Base-by-base conservation (phyloP, 2,797 vertebrate genomes). In the Spheniscus humboldti region DNA sequence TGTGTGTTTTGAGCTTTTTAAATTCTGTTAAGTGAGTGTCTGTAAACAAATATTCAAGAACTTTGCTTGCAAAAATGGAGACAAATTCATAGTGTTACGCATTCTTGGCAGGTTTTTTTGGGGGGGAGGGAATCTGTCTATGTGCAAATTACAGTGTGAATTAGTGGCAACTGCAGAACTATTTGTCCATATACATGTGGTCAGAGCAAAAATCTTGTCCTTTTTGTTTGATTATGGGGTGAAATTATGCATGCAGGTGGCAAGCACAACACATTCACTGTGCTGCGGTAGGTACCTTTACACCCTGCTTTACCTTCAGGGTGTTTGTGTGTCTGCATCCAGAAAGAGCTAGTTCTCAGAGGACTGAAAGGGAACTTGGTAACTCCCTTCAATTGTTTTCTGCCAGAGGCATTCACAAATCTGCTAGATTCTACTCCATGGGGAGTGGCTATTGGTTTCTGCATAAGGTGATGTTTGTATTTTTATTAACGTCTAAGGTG, bases 381-480 rank as follows among this genome's bases (percentile, higher is more conserved):
- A 83, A 13, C 48, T 88, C n/a, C 45, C 18, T 72, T 86, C 53
- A 71, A 1, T 63, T 79, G 39, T 91, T 88, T 89, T 93, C 78
- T 93, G 91, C 88, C 60, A 57, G 72, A 83, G 78, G 75, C 84
- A 92, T 89, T 93, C 83, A 90, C 78, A 93, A 41, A 47, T 80
- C 68, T 87, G 2, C 0, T 2, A 31, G 35, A 35, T 75, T 83
- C 39, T 81, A 66, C 53, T 95, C 57, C 31, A 41, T 59, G 53
- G 50, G 84, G 88, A 78, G 68, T 86, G 63, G 64, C 73, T 64
- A 17, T 68, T 2, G 2, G 19, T 79, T 91, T 84, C 56, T 93
- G 24, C 50, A 28, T 35, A 48, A 90, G 28, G 23, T 80, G 67
- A 18, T 76, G 30, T 63, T 92, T 85, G 39, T 67, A n/a, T 31